Evolutionary conservation across 2,888 invertebrate species (phyloP).

Genomic region (Epinotia demarniana): DNA sequence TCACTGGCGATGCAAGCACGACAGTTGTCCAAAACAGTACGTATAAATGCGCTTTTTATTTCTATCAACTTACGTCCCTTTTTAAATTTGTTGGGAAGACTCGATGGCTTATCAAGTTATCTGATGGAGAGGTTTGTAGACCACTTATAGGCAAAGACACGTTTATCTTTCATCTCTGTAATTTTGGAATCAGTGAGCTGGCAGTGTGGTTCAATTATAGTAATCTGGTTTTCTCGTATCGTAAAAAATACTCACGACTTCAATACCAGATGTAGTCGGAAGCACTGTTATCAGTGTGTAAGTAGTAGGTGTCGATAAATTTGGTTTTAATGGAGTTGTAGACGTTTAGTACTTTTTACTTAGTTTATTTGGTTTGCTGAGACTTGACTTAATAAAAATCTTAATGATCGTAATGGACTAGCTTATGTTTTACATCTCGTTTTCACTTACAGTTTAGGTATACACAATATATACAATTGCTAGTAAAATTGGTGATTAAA

Average conservation of each 20-base stretch:
- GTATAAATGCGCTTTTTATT: not conserved
- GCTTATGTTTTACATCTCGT: too few relatives aligned
- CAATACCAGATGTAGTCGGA: not conserved
- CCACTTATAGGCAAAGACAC: slow-evolving; percentile 61
- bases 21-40: slow-evolving; percentile 40
- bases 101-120: slow-evolving; percentile 54
- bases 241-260: slow-evolving; percentile 6
- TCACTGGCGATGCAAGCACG: slow-evolving; percentile 58
- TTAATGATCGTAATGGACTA: too few relatives aligned
- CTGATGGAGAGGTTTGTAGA: slow-evolving; percentile 67
- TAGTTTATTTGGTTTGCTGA: too few relatives aligned
- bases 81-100: not conserved
- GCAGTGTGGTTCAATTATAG: slow-evolving; percentile 53
- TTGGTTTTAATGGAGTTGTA: not conserved
- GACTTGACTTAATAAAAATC: too few relatives aligned
- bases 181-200: slow-evolving; percentile 65
- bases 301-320: not conserved
- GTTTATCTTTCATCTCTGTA: slow-evolving; percentile 64
- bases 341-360: not conserved
- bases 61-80: slow-evolving; percentile 12
- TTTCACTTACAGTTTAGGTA: too few relatives aligned
- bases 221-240: slow-evolving; percentile 40
- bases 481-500: too few relatives aligned
- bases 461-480: too few relatives aligned
- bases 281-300: not conserved